Conservation (phyloP, 1,140 invertebrate genomes). For the Liolophura sinensis region DNA sequence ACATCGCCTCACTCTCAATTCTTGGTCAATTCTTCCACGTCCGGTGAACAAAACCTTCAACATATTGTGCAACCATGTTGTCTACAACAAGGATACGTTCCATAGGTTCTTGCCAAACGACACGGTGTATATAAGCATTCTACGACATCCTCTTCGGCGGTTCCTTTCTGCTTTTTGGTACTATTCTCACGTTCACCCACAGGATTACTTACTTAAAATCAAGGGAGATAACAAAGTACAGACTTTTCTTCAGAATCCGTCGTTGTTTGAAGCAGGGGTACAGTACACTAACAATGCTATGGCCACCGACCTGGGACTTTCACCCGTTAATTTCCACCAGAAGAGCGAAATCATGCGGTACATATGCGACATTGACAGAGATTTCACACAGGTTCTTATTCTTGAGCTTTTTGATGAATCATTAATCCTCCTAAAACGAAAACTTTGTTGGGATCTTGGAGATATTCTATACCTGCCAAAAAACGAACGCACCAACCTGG, state of each 20-base stretch:
- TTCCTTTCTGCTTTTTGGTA: slow-evolving; percentile 44
- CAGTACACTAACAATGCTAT: slow-evolving; percentile 22
- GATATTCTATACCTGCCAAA: slow-evolving; percentile 51
- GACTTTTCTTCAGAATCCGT: too few species aligned
- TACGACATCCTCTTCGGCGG: slow-evolving; percentile 39
- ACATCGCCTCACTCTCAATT: background rate
- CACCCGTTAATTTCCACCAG: slow-evolving; percentile 8
- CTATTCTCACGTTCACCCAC: slow-evolving; percentile 20
- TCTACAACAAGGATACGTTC: slow-evolving; percentile 31
- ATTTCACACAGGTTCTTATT: slow-evolving; percentile 62
- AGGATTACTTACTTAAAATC: slow-evolving; percentile 25
- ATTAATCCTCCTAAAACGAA: slow-evolving; percentile 58
- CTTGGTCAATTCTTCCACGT: slow-evolving; percentile 9
- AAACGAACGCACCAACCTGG: slow-evolving; percentile 10
- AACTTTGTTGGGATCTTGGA: slow-evolving; percentile 60
- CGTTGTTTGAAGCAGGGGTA: too few species aligned
- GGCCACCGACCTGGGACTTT: slow-evolving; percentile 25
- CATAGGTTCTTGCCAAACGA: slow-evolving; percentile 22
- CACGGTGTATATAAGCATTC: slow-evolving; percentile 37
- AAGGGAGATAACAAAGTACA: slow-evolving; percentile 3
- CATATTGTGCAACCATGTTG: slow-evolving; percentile 38
- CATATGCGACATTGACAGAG: slow-evolving; percentile 37
- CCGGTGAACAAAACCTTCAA: slow-evolving; percentile 22
- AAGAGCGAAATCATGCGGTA: slow-evolving; percentile 8
- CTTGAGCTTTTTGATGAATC: slow-evolving; percentile 63